Conservation (phyloP, 2,888 invertebrate species). For the Metalampra italica region DNA sequence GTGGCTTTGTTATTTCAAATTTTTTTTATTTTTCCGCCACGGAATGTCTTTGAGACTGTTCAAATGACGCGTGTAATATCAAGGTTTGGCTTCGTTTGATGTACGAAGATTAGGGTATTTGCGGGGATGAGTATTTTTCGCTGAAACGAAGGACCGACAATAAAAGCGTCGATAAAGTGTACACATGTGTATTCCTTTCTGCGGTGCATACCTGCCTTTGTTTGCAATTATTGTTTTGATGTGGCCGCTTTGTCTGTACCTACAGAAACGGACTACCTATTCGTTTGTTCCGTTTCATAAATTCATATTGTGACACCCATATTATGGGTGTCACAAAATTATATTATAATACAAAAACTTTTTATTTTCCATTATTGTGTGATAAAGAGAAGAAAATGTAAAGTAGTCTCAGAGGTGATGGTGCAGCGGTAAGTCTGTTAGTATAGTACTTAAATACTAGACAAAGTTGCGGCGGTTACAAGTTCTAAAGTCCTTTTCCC, state of each 20-base stretch:
- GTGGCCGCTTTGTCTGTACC: conserved; percentile 38
- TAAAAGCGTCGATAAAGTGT: conserved; percentile 46
- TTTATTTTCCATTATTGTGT: too few relatives aligned
- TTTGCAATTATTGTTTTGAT: conserved; percentile 46
- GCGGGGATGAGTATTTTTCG: conserved; percentile 65
- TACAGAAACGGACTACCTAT: not conserved
- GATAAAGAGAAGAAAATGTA: not conserved
- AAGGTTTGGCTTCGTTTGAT: conserved; percentile 70
- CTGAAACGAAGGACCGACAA: conserved; percentile 50
- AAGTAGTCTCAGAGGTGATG: not conserved
- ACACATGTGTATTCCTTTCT: conserved; percentile 52
- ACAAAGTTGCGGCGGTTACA: not conserved
- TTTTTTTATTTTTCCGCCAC: conserved; percentile 46
- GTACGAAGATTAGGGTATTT: conserved; percentile 69
- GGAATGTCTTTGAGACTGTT: conserved; percentile 76
- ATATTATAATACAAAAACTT: too few relatives aligned
- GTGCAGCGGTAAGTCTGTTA: not conserved
- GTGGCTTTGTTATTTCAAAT: conserved; percentile 72
- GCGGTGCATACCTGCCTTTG: conserved; percentile 44
- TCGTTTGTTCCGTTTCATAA: not conserved
- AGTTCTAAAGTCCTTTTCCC: not conserved
- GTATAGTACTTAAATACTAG: not conserved
- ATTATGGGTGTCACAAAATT: too few relatives aligned
- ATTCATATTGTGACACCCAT: too few relatives aligned
- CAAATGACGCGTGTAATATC: conserved; percentile 76